Evolutionary conservation across 2,888 invertebrate genomes (phyloP).

Genomic region (Ptycholaimellus sp.): DNA sequence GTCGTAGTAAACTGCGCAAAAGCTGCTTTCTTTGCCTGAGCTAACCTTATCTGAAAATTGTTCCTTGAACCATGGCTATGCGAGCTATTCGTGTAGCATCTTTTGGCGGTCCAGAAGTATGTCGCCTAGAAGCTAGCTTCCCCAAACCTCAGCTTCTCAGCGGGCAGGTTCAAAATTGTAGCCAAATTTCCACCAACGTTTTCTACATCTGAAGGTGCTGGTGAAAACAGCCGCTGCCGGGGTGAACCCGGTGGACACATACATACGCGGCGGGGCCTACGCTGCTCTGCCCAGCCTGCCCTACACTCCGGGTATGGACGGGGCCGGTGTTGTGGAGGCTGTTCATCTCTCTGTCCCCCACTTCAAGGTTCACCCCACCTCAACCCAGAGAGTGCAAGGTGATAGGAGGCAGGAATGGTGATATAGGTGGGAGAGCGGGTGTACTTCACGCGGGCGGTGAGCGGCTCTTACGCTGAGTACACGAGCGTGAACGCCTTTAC

Average conservation of each 20-base stretch:
- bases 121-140: no score
- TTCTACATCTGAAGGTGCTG: slow-evolving; percentile 28
- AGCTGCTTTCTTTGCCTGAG: no score
- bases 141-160: no score
- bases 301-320: slow-evolving; percentile 34
- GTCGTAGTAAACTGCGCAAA: no score
- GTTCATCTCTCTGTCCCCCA: slow-evolving; percentile 28
- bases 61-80: no score
- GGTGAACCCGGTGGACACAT: slow-evolving; percentile 38
- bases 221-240: slow-evolving; percentile 33
- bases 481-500: slow-evolving; percentile 22
- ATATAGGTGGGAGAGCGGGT: slow-evolving; percentile 16
- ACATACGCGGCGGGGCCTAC: slow-evolving; percentile 33
- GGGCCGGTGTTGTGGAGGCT: slow-evolving; percentile 33
- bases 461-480: slow-evolving; percentile 33
- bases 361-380: slow-evolving; percentile 26
- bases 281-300: slow-evolving; percentile 30
- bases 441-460: slow-evolving; percentile 13
- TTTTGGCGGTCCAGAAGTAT: no score
- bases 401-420: background rate
- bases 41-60: no score
- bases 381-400: background rate
- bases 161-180: slow-evolving; percentile 1
- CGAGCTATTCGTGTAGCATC: no score
- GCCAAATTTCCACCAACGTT: slow-evolving; percentile 1